These are phyloP conservation scores for Lottia scabra DNA, from an alignment of 2,888 invertebrate species.

Conservation along the genomic window DNA sequence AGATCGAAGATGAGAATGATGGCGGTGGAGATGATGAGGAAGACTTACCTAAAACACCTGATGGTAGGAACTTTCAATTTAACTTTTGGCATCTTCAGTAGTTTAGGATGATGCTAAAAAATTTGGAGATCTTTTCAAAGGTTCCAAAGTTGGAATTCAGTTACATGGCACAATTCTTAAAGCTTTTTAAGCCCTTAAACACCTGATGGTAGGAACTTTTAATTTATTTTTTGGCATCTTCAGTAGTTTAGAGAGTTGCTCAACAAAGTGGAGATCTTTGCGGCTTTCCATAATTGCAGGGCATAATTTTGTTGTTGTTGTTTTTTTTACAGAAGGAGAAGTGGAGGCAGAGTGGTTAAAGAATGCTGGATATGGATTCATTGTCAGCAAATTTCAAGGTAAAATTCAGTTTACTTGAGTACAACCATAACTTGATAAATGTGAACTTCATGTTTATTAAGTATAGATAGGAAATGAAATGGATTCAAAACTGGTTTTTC, in stretches of 20 bases:
- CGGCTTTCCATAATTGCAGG: too few species aligned
- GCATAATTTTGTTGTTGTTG: background rate
- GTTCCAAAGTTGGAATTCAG: too few species aligned
- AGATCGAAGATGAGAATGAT: slow-evolving; percentile 49
- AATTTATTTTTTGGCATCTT: too few species aligned
- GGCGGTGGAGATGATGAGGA: slow-evolving; percentile 42
- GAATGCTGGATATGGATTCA: slow-evolving; percentile 79
- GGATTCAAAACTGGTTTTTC: too few species aligned
- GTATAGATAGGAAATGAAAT: too few species aligned
- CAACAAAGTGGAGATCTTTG: background rate
- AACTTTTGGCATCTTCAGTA: too few species aligned
- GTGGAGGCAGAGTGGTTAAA: slow-evolving; percentile 83
- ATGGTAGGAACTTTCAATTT: slow-evolving; percentile 39
- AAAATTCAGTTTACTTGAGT: slow-evolving; percentile 38
- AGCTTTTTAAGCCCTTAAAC: too few species aligned
- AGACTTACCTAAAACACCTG: slow-evolving; percentile 58
- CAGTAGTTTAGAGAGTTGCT: background rate
- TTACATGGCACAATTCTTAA: too few species aligned
- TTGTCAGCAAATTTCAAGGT: slow-evolving; percentile 78
- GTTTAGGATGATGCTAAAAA: background rate
- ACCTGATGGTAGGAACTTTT: slow-evolving; percentile 51
- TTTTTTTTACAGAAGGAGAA: slow-evolving; percentile 77
- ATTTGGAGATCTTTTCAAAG: background rate
- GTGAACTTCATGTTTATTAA: background rate
- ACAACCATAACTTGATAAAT: too few species aligned